Percentiles rank a stretch among this genome's conserved stretches.
Evolutionary conservation across 2,888 invertebrate species (phyloP).

Genomic region (Leptinotarsa juncta): DNA sequence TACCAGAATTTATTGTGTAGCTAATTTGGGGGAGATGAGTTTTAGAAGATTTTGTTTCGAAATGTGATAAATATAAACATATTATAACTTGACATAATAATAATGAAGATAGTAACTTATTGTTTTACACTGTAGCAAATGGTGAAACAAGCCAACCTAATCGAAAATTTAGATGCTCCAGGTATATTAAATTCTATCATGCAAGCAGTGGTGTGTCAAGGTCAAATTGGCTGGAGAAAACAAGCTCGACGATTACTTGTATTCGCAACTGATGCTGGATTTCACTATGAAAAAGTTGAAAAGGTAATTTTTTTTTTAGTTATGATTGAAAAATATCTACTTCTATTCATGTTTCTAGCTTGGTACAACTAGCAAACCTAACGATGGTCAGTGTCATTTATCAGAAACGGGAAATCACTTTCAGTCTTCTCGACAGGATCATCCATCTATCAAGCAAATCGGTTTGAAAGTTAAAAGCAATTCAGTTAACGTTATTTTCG

Average conservation of each 20-base stretch:
- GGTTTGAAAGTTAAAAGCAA: slow-evolving; percentile 91
- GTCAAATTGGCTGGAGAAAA: slow-evolving; percentile 94
- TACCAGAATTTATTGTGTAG: too few relatives aligned
- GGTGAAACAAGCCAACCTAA: slow-evolving; percentile 86
- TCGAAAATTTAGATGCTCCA: slow-evolving; percentile 97
- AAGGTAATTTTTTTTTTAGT: slow-evolving; percentile 74
- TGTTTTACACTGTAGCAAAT: slow-evolving; percentile 62
- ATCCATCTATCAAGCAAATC: slow-evolving; percentile 96
- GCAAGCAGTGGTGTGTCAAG: slow-evolving; percentile 94
- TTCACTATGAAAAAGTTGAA: slow-evolving; percentile 99
- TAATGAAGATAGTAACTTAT: neutral
- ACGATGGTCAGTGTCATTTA: slow-evolving; percentile 92
- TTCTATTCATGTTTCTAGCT: slow-evolving; percentile 68
- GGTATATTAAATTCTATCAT: slow-evolving; percentile 99
- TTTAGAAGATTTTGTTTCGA: neutral
- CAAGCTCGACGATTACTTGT: slow-evolving; percentile 93
- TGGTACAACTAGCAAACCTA: slow-evolving; percentile 92
- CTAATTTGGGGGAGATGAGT: too few relatives aligned
- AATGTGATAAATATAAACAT: neutral
- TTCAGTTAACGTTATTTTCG: slow-evolving; percentile 97
- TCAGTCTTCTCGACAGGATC: slow-evolving; percentile 88
- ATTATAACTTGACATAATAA: neutral
- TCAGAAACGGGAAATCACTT: slow-evolving; percentile 79
- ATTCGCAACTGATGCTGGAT: slow-evolving; percentile 98
- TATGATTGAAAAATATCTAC: too few relatives aligned